Evolutionary conservation across 1,140 invertebrate species (phyloP).

Genomic region (Holotrichia oblita): DNA sequence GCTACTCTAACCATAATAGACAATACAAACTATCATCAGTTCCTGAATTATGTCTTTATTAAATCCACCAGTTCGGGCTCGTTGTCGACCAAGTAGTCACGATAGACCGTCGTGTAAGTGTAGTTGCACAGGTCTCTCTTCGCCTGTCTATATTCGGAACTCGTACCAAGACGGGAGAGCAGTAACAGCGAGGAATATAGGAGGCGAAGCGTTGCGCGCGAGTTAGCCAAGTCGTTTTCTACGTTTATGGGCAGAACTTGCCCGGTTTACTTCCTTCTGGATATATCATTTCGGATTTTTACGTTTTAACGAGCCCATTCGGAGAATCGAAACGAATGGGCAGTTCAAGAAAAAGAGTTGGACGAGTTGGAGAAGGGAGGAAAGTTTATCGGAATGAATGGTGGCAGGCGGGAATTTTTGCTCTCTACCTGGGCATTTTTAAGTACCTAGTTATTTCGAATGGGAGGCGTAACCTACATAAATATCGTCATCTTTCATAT

Average conservation of each 20-base stretch:
- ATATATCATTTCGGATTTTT: conserved; percentile 33
- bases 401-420: conserved; percentile 10
- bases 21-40: conserved; percentile 6
- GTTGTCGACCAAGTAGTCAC: background rate
- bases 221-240: conserved; percentile 16
- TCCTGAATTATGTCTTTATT: conserved; percentile 13
- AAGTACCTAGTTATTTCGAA: background rate
- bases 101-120: background rate
- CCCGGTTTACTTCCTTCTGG: conserved; percentile 14
- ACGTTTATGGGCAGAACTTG: conserved; percentile 24
- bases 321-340: conserved; percentile 23
- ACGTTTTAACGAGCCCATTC: conserved; percentile 30
- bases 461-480: too few species aligned
- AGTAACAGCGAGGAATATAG: background rate
- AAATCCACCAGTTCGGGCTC: background rate
- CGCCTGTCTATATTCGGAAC: background rate
- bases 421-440: background rate
- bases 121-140: background rate
- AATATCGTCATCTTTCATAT: too few species aligned
- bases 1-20: background rate
- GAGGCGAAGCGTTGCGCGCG: background rate
- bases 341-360: background rate
- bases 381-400: conserved; percentile 45
- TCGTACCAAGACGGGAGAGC: background rate
- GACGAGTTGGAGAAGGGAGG: conserved; percentile 25